Evolutionary conservation across 2,797 vertebrate species (phyloP), one percentile per base, ranked within the genome.

Genomic region (Molossus alvarezi): DNA sequence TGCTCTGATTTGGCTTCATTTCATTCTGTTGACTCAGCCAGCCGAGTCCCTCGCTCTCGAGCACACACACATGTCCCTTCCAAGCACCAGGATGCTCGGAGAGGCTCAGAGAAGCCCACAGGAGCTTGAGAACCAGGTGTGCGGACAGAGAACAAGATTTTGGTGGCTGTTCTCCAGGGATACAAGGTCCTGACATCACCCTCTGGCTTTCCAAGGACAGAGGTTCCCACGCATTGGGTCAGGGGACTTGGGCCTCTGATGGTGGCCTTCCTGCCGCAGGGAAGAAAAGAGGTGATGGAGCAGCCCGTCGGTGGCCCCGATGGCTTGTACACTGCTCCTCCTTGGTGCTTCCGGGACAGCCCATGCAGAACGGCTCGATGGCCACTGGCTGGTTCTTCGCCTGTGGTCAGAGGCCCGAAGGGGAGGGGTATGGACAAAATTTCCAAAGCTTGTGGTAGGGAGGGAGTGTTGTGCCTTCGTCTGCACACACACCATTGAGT

Each of bases 1-100:
- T 67, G 57, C 65, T 95, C 88, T 29, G 33, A 57, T 79, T 82
- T 94, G 89, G 91, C 94, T 95, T 90, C 29, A 21, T 88, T 76
- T 91, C n/a, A 6, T 41, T 89, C 62, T 89, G 3, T 84, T 60
- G 76, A 79, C 81, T 94, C 69, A 80, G 81, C 60, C 90, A 86
- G 72, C 79, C 1, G 3, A 62, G 83, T 89, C 79, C 55, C 69
- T 90, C 69, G 58, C 94, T 94, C 65, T 83, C 9, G 3, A 48
- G 58, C 67, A 11, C 21, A 14, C 14, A 18, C 5, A 15, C 14
- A 13, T 12, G 0, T 80, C 48, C 37, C 75, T 92, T 84, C 91
- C 45, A 87, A 96, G 80, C 18, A 25, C 48, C 64, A 48, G 58
- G 71, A 58, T 20, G 62, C 81, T 76, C 64, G 58, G 67, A 88